Evolutionary conservation across 2,797 vertebrate genomes (phyloP).

Genomic region (Nothura maculosa): DNA sequence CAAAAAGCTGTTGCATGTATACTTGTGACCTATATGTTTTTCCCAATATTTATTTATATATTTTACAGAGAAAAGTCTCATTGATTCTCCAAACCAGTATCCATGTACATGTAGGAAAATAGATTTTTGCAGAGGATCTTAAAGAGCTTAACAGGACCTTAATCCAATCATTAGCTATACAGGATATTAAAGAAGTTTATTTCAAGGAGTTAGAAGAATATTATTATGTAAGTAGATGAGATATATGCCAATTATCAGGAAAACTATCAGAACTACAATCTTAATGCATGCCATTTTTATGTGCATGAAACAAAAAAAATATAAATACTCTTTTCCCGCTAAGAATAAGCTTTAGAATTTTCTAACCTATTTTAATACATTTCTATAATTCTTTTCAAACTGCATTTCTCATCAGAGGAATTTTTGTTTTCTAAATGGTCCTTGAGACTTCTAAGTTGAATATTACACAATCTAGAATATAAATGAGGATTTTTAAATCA

Average conservation of each 20-base stretch:
- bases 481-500: not conserved
- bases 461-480: not conserved
- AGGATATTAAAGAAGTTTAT: not conserved
- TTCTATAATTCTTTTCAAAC: not conserved
- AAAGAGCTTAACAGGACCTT: not conserved
- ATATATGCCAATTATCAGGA: not conserved
- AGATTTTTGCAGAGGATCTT: not conserved
- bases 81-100: fast-evolving
- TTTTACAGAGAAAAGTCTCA: not conserved
- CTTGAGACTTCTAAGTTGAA: not conserved
- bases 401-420: not conserved
- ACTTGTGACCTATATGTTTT: not conserved
- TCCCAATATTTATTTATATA: not conserved
- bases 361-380: not conserved
- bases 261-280: not conserved
- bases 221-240: not conserved
- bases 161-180: not conserved
- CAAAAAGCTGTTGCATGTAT: not conserved
- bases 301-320: not conserved
- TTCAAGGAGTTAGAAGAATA: not conserved
- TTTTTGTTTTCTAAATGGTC: not conserved
- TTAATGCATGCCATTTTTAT: not conserved
- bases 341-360: not conserved
- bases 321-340: not conserved
- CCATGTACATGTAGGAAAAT: not conserved